Evolutionary conservation across 2,888 invertebrate genomes (phyloP), one percentile per base, ranked within the genome.

Genomic region (Brachynemurus nebulosus): DNA sequence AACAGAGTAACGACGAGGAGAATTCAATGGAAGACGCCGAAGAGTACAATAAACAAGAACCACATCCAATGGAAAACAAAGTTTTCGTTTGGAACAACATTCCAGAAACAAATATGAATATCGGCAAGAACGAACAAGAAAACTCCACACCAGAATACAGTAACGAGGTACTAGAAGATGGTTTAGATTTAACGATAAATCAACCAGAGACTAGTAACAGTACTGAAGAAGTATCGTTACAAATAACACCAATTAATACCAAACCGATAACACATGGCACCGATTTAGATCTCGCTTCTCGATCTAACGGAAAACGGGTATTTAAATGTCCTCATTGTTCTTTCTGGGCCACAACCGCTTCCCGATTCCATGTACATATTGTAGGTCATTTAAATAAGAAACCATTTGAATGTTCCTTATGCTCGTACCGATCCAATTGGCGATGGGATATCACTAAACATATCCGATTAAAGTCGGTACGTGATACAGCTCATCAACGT

Each of bases 371-470:
- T 63, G 90, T 91, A 4, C 92, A 92, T 63, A 89, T 91, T 53
- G 90, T 91, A 9, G 90, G 90, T 2, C 92, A 92, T 64, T 70
- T 89, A 52, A 91, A 91, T 63, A 85, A 86, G 59, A 89, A 91
- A 59, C 93, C 93, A 1, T 96, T 92, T 63, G 89, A 92, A 65
- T 96, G 96, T 66, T 92, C 93, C 1, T 70, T 88, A 12, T 96
- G 95, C 67, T 82, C 86, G 43, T 90, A 92, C 60, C 80, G 89
- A 54, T 92, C 92, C 20, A 95, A 95, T 61, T 95, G 93, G 92
- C 78, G 92, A 51, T 93, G 92, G 88, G 95, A 95, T 66, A 90
- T 95, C 48, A 89, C 90, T 19, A 90, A 95, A 63, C 96, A 96
- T 63, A 92, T 95, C 51, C 83, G 89, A 57, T 69, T 91, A 55